Evolutionary conservation across 2,113 vertebrate species (phyloP), one percentile per base, ranked within the genome.

Genomic region (Hemiprocne comata): DNA sequence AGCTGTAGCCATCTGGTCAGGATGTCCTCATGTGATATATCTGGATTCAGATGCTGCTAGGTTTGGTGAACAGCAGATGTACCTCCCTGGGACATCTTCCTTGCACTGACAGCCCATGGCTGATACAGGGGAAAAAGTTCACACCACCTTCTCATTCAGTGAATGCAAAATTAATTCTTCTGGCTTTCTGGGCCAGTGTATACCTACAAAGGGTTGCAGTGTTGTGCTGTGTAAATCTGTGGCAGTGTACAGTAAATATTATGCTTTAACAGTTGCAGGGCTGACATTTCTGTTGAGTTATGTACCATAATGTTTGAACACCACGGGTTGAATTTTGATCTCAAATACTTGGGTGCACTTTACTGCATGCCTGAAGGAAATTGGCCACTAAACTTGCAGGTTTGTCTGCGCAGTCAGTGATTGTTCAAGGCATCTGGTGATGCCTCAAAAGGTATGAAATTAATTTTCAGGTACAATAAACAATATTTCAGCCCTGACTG

Each of bases 391-490:
- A 87, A 70, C 65, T 89, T 93, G 77, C 71, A 72, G 90, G 86
- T 60, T 92, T 6, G 21, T 91, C 71, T 89, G 77, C 76, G 33
- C 70, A 86, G 91, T 78, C 82, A 89, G 85, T 88, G 87, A 83
- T 92, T 96, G 93, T 69, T 91, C 1, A 5, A 82, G 74, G 87
- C 85, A 74, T 75, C 64, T 66, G 69, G 72, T 87, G 96, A 85
- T 95, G 94, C 80, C 95, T 85, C 93, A 58, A 91, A 91, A 96
- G 77, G 80, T 95, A 93, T 85, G 87, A 95, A 92, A 94, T 97
- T 96, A 97, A 97, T 96, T 97, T 97, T 96, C 96, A 96, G 94
- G 83, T 95, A 92, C 90, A 94, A 82, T 97, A 95, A 96, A 93
- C 71, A 95, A 75, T 96, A 92, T 95, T 96, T 96, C 90, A 95